Conservation (phyloP, 1,140 invertebrate species). For the Pseudomyrmex sp. region DNA sequence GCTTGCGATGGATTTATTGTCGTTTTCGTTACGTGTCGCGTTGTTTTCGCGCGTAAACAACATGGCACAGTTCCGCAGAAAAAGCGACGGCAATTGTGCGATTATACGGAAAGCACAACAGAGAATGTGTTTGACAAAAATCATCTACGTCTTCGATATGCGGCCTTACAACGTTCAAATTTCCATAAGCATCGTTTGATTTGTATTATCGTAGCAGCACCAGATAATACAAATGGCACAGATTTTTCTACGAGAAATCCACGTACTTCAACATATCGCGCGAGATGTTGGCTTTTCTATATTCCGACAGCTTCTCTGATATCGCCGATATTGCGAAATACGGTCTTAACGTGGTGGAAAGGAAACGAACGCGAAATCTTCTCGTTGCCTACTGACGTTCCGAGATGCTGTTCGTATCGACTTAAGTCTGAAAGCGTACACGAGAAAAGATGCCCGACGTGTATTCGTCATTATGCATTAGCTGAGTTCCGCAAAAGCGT, state of each 20-base stretch:
- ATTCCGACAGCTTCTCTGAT: conserved; percentile 29
- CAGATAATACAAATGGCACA: conserved; percentile 8
- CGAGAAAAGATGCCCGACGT: conserved; percentile 15
- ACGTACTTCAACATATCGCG: conserved; percentile 10
- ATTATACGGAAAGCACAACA: neutral
- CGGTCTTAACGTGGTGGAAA: conserved; percentile 21
- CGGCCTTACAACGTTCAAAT: neutral
- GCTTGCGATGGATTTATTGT: conserved; percentile 23
- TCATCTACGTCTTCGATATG: neutral
- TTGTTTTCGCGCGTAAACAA: neutral
- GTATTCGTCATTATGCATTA: conserved; percentile 43
- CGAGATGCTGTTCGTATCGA: conserved; percentile 35
- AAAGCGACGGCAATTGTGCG: neutral
- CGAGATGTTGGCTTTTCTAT: conserved; percentile 16
- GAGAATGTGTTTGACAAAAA: neutral
- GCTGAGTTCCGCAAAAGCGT: neutral
- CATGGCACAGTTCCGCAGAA: neutral
- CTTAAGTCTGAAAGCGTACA: conserved; percentile 22
- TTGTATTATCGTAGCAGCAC: conserved; percentile 4
- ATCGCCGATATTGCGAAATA: conserved; percentile 18
- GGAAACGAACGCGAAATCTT: conserved; percentile 31
- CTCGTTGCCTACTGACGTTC: conserved; percentile 38
- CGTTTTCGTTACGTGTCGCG: neutral
- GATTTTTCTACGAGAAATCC: conserved; percentile 25
- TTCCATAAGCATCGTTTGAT: conserved; percentile 8